These are phyloP conservation scores for Gortyna flavago DNA, from an alignment of 2,888 invertebrate species.

Conservation along the genomic window DNA sequence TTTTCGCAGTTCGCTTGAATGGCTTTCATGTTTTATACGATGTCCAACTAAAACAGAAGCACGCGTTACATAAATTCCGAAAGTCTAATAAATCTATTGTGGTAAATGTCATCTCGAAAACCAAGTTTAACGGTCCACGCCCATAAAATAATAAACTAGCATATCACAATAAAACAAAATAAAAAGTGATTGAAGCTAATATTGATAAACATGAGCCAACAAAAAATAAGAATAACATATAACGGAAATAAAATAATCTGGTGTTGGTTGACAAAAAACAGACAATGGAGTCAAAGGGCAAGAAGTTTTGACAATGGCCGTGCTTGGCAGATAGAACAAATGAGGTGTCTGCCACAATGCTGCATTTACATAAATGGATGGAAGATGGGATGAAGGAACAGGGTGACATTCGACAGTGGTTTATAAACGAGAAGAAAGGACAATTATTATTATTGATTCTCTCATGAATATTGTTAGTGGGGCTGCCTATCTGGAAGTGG, in stretches of 20 bases:
- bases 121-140: conserved; percentile 43
- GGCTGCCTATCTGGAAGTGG: conserved; percentile 61
- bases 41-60: conserved; percentile 1
- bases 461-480: conserved; percentile 72
- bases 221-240: conserved; percentile 79
- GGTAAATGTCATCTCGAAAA: conserved; percentile 52
- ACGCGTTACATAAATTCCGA: conserved; percentile 12
- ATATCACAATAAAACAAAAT: conserved; percentile 45
- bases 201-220: conserved; percentile 80
- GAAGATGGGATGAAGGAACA: conserved; percentile 71
- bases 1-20: neutral
- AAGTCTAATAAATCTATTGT: conserved; percentile 41
- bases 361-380: conserved; percentile 85
- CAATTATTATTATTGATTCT: conserved; percentile 75
- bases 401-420: conserved; percentile 71
- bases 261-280: conserved; percentile 85
- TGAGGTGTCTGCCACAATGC: conserved; percentile 86
- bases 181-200: conserved; percentile 69
- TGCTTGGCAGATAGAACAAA: conserved; percentile 85
- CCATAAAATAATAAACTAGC: conserved; percentile 53
- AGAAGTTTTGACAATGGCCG: conserved; percentile 83
- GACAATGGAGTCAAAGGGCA: conserved; percentile 90
- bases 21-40: neutral
- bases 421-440: conserved; percentile 69
- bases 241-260: conserved; percentile 90